Percentiles rank a stretch among this genome's conserved stretches.
Evolutionary conservation across 1,140 invertebrate species (phyloP).

Genomic region (Neomicropteryx cornuta): DNA sequence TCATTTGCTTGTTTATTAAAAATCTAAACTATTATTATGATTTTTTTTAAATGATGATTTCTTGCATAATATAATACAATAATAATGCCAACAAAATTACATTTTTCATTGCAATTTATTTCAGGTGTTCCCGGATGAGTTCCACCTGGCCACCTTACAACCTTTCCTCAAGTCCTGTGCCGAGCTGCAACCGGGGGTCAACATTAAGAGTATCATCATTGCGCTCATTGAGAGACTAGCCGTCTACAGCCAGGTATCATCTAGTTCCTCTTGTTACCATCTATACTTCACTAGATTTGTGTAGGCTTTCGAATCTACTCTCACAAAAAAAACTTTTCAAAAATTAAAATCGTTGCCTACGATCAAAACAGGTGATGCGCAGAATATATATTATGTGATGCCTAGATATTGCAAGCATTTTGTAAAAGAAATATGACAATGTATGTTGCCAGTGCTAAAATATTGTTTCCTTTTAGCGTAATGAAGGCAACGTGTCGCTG

Average conservation of each 20-base stretch:
- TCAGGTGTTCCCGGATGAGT: conserved; percentile 97
- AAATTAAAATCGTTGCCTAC: too few species aligned
- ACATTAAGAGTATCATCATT: conserved; percentile 98
- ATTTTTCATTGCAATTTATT: conserved; percentile 10
- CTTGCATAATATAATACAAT: background rate
- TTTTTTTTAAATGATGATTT: too few species aligned
- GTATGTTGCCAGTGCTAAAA: background rate
- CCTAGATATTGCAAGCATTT: too few species aligned
- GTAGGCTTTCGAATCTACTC: background rate
- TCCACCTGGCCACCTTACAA: conserved; percentile 91
- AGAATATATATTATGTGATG: too few species aligned
- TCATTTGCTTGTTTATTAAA: background rate
- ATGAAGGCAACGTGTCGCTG: conserved; percentile 32
- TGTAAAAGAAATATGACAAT: conserved; percentile 18
- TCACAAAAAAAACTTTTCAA: too few species aligned
- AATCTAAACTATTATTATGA: too few species aligned
- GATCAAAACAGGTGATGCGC: too few species aligned
- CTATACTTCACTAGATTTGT: background rate
- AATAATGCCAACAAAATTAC: conserved; percentile 2
- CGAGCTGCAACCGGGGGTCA: conserved; percentile 88
- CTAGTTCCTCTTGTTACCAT: background rate
- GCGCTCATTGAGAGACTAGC: conserved; percentile 89
- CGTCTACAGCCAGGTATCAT: conserved; percentile 60
- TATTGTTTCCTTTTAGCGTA: conserved; percentile 28
- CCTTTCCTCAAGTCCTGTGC: conserved; percentile 95